phyloP scores from a whole-genome alignment of 1,140 invertebrate genomes.

The Leptinotarsa lineolata region DNA sequence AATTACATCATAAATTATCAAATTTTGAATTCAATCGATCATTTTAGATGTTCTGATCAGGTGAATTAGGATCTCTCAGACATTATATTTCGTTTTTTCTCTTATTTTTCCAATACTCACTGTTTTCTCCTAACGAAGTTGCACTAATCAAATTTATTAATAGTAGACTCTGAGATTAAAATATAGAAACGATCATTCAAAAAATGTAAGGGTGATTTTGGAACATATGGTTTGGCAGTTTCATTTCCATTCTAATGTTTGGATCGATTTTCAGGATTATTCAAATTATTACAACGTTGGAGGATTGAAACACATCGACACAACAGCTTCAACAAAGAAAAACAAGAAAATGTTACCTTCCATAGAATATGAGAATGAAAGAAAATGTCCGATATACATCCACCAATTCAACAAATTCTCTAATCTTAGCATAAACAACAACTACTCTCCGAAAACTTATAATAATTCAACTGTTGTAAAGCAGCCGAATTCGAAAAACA shows the following conservation, averaged over 20 bases:
- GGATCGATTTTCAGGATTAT: constrained; percentile 2
- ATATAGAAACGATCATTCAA: too few species aligned
- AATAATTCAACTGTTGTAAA: background rate
- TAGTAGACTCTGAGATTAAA: too few species aligned
- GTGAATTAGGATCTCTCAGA: too few species aligned
- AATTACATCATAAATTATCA: too few species aligned
- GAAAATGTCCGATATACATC: constrained; percentile 41
- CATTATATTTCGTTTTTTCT: too few species aligned
- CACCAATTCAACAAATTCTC: constrained; percentile 31
- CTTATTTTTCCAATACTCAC: too few species aligned
- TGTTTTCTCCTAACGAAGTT: too few species aligned
- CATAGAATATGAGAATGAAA: constrained; percentile 29
- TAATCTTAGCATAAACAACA: constrained; percentile 26
- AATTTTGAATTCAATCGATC: too few species aligned
- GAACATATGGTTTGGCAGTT: background rate
- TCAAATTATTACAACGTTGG: background rate
- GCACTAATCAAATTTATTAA: too few species aligned
- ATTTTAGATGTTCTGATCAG: too few species aligned
- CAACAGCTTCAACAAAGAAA: background rate
- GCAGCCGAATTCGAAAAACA: constrained; percentile 11
- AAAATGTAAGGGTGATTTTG: too few species aligned
- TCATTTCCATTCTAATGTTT: background rate
- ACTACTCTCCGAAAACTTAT: constrained; percentile 25
- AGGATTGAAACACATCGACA: background rate
- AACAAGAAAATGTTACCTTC: background rate